Conservation (phyloP, 2,797 vertebrate species). For the Anabacerthia variegaticeps region DNA sequence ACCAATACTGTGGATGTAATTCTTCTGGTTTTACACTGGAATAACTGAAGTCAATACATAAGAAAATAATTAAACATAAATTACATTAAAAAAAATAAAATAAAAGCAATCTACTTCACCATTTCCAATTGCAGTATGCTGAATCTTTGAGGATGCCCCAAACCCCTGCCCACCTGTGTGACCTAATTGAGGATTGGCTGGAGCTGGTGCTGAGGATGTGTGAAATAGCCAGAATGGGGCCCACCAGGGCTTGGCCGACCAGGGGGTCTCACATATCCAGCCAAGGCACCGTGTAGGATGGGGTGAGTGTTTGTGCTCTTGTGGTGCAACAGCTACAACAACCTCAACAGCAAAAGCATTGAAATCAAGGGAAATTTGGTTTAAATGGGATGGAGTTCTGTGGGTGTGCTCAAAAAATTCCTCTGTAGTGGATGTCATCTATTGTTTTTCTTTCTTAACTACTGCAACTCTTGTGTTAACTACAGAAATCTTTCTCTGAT, state of each 20-base stretch:
- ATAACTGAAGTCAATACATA: neutral
- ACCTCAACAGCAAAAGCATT: neutral
- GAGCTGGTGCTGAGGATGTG: constrained; percentile 44
- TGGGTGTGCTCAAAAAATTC: neutral
- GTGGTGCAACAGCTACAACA: constrained; percentile 7
- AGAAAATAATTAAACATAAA: neutral
- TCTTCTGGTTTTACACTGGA: neutral
- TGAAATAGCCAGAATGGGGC: constrained; percentile 44
- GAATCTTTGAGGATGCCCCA: neutral
- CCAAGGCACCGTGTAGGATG: constrained; percentile 19
- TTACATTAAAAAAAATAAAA: neutral
- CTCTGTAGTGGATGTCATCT: neutral
- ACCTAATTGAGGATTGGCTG: neutral
- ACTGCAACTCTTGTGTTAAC: neutral
- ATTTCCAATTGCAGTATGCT: neutral
- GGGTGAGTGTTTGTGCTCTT: constrained; percentile 29
- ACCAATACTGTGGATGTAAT: neutral
- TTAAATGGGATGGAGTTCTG: neutral
- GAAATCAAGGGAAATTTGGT: neutral
- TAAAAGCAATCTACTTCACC: neutral
- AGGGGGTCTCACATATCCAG: neutral
- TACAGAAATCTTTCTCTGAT: neutral
- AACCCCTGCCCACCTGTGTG: neutral
- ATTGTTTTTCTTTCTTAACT: neutral
- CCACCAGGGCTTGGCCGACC: constrained; percentile 24